Evolutionary conservation across 2,113 vertebrate species (phyloP), one percentile per base, ranked within the genome.

Genomic region (Ophthalmolycus amberensis): DNA sequence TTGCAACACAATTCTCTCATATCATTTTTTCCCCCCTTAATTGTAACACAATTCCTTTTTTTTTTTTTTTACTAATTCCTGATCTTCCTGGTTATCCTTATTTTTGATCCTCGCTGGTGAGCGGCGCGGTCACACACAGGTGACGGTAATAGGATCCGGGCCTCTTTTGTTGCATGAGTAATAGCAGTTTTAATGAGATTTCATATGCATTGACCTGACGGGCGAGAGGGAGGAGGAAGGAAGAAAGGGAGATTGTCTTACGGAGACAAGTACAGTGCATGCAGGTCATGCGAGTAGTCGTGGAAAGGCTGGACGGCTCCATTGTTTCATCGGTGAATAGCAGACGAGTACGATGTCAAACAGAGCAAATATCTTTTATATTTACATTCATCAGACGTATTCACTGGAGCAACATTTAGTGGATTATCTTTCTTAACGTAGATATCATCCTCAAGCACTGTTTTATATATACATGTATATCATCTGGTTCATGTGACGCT

Each of bases 151-250:
- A 64, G 46, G 80, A 70, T 77, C 42, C 22, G 32, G 34, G 71
- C 46, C n/a, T 76, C 22, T 64, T 29, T 54, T 74, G 40, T 67
- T 64, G 82, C 67, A 44, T 75, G 67, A 90, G 75, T 79, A 77
- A 87, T 81, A 63, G 79, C 44, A 58, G 77, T 72, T 85, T 88
- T 87, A 87, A 88, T 88, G 60, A 84, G 82, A 85, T 85, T 77
- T 76, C 58, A 79, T 79, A 32, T 82, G 60, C 75, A n/a, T 74
- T 85, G 88, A 83, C 67, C 62, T 79, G 72, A 77, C 59, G 58
- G 71, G 62, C 67, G 6, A 71, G 52, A 52, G 38, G 50, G 50
- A 44, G 48, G n/a, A 48, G 11, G 77, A 20, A 56, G 40, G 52
- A 27, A 29, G 10, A n/a, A 40, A 16, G 27, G 29, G n/a, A 58